Evolutionary conservation across 2,888 invertebrate species (phyloP).

Genomic region (Camptogramma bilineatum): DNA sequence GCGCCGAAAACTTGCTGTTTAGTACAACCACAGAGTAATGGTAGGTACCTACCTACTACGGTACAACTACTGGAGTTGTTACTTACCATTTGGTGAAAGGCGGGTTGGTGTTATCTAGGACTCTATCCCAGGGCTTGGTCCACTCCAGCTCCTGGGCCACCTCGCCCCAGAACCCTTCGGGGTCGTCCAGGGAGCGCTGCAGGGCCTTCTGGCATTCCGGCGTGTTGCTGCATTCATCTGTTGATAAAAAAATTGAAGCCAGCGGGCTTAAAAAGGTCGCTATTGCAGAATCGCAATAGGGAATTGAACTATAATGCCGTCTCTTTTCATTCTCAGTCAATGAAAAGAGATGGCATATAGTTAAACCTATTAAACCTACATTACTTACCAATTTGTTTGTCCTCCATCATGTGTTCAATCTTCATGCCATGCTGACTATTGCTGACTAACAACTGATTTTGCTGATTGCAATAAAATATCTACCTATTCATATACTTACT

Average conservation of each 20-base stretch:
- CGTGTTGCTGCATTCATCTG: conserved; percentile 69
- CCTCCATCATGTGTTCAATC: not conserved
- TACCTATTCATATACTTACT: not conserved
- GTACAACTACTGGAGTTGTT: no score
- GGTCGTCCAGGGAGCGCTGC: conserved; percentile 89
- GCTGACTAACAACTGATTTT: not conserved
- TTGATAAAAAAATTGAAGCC: not conserved
- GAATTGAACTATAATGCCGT: no score
- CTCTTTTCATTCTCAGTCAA: no score
- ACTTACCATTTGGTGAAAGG: conserved; percentile 96
- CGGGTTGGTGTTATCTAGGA: conserved; percentile 92
- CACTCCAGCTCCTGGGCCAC: conserved; percentile 91
- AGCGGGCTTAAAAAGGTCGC: no score
- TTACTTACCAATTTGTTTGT: not conserved
- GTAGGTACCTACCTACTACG: no score
- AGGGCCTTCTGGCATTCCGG: conserved; percentile 87
- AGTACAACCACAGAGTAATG: no score
- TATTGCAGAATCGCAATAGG: no score
- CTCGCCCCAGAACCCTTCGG: conserved; percentile 94
- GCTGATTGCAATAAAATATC: no score
- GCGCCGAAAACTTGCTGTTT: no score
- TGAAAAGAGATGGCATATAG: no score
- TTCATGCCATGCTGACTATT: no score
- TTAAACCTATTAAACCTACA: no score
- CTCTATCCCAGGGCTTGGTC: conserved; percentile 93